Evolutionary conservation across 2,888 invertebrate genomes (phyloP), one percentile per base, ranked within the genome.

Genomic region (Neelides folsomi): DNA sequence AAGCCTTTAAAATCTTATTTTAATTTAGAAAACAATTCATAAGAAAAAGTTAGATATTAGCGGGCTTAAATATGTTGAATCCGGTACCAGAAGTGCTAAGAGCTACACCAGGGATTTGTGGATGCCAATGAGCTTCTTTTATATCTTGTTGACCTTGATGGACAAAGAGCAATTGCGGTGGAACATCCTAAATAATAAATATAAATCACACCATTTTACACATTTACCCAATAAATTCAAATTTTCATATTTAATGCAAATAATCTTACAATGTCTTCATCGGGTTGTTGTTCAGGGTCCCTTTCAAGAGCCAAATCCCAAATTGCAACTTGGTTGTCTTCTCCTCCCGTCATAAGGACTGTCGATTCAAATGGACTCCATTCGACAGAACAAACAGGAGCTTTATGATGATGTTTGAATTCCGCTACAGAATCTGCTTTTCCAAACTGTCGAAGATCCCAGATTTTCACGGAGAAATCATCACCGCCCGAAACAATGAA

Each of bases 51-150:
- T 73, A 97, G 63, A 94, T 86, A 77, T 93, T 97, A 67, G 97
- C 93, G 44, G 97, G 93, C 73, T 88, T 83, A 71, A 98, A 98
- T 69, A 98, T 79, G 74, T 99, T 94, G 68, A 98, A 94, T 51
- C 95, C 97, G 67, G 84, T 86, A 63, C 84, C 81, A 10, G 98
- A 92, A 27, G 98, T 99, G 55, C 92, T 90, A 44, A 98, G 76
- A 47, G 98, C 77, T 1, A 88, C 81, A 9, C 97, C 95, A 1
- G 94, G 86, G 58, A 95, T 77, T 74, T 98, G 95, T 20, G 83
- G 81, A 73, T 98, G 97, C 97, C 98, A 98, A 69, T 97, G 97
- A 34, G 97, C 73, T 74, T 99, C 98, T 70, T 99, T 99, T 51
- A 99, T 85, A 70, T 98, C 94, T 53, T 80, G 84, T 71, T 97